phyloP scores from a whole-genome alignment of 2,113 vertebrate genomes.

The Lepisosteus osseus region DNA sequence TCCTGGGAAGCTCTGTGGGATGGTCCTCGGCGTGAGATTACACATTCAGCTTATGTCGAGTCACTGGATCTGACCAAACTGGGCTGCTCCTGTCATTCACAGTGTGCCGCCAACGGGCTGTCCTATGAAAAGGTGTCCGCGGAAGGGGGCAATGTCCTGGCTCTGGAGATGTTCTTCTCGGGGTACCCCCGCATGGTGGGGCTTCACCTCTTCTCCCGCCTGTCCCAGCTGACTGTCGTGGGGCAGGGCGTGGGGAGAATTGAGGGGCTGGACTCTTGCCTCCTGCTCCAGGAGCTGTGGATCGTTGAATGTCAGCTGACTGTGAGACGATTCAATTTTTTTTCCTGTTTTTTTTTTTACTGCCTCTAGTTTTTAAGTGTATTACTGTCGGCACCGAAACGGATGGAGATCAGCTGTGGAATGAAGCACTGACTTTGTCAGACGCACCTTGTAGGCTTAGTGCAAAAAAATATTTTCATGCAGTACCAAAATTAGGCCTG shows the following conservation, averaged over 20 bases:
- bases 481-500: no score
- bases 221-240: conserved; percentile 69
- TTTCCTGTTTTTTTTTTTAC: background rate
- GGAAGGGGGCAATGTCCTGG: conserved; percentile 52
- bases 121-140: conserved; percentile 65
- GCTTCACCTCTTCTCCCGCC: conserved; percentile 68
- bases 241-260: conserved; percentile 68
- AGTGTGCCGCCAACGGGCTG: conserved; percentile 74
- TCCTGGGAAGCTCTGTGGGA: no score
- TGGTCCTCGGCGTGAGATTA: no score
- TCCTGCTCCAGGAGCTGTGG: conserved; percentile 74
- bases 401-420: no score
- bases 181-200: conserved; percentile 71
- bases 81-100: conserved; percentile 19
- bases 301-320: conserved; percentile 70
- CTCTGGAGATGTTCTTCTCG: conserved; percentile 79
- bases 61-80: background rate
- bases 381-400: no score
- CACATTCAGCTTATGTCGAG: background rate
- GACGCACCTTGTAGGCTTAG: no score
- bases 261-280: conserved; percentile 64
- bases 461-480: no score
- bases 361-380: no score
- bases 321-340: conserved; percentile 51
- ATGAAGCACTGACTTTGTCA: no score